Base-by-base conservation (phyloP, 2,113 vertebrate genomes). In the Vicugna pacos region DNA sequence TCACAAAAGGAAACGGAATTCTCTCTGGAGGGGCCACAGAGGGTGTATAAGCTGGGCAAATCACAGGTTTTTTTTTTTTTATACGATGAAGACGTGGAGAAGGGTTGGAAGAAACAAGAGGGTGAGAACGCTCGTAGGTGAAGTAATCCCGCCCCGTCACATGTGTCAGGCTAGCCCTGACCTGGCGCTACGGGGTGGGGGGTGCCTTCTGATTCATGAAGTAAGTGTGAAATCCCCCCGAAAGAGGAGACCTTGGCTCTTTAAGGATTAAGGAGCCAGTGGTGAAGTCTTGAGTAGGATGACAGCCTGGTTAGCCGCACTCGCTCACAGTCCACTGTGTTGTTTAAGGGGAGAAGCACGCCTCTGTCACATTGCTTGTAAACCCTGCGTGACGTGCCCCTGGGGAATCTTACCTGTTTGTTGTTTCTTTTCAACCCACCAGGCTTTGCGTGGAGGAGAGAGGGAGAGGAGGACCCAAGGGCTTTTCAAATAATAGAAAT, bases 91-190 rank as follows among this genome's bases (percentile, higher is more conserved):
- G 50, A n/a, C 8, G 24, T 24, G 24, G 35, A 24, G 16, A 38
- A 54, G 19, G 28, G 13, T 11, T 67, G 69, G 60, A 0, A 26
- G 46, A 28, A 28, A 20, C 22, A 46, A 46, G 32, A 85, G 70
- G 50, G 16, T 13, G 54, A 52, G 50, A 77, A 56, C 10, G 0
- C 26, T 28, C 14, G 22, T 0, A 6, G 52, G 64, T 48, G 84
- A 50, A 38, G 46, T 1, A 2, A 13, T 26, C 11, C 3, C 26
- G 24, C 17, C 13, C 22, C 1, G 2, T 5, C 2, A 11, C 2
- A 0, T 50, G 56, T 72, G 22, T 10, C 20, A 80, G 50, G n/a
- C 30, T 7, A 35, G 24, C 2, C 73, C 50, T 5, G 13, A 42
- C 38, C 38, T 42, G 38, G 38, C 38, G 38, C 38, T 42, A 7